Base-by-base conservation (phyloP, 2,113 vertebrate genomes). In the Prochilodus magdalenae region DNA sequence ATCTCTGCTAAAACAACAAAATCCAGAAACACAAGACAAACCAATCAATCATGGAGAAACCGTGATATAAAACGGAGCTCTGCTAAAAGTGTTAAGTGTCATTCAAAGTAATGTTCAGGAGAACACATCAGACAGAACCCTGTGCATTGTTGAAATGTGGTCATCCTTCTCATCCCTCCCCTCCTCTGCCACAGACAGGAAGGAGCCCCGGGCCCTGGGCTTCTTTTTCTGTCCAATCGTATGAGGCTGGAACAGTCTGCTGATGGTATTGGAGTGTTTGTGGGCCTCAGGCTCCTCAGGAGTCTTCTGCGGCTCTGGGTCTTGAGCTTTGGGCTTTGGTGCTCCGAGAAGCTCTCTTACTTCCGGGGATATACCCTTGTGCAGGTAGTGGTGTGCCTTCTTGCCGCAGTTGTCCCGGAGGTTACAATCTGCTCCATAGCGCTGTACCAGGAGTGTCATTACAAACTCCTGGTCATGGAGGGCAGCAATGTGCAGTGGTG, bases 331-430 rank as follows among this genome's bases (percentile, higher is more conserved):
- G 53, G 20, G 74, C 26, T 85, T 86, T 0, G 96, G 93, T 29
- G 93, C 93, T 0, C 95, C 95, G 6, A 99, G 88, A 33, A 98
- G 86, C 80, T 93, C 93, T 24, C 92, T 89, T 24, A 97, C 30
- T 0, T 86, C 83, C 0, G 71, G 71, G 0, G 96, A 93, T 0
- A 92, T 67, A 0, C 90, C 93, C 2, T 91, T 88, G 66, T 70
- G 91, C 53, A 99, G 84, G 77, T 99, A 99, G 73, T 98, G 96
- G 87, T 95, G 94, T 0, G 98, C 93, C 75, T 91, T 97, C 79
- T 94, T 96, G 20, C 98, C 98, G 0, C 94, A 95, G 91, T 99
- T 95, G 90, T 99, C 98, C 30, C 98, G 90, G 70, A 97, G 60
- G 14, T 89, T 89, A 0, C 86, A 88, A 5, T 95, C 89, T 47